phyloP scores from a whole-genome alignment of 2,888 invertebrate species.

The Epistrophe grossulariae region DNA sequence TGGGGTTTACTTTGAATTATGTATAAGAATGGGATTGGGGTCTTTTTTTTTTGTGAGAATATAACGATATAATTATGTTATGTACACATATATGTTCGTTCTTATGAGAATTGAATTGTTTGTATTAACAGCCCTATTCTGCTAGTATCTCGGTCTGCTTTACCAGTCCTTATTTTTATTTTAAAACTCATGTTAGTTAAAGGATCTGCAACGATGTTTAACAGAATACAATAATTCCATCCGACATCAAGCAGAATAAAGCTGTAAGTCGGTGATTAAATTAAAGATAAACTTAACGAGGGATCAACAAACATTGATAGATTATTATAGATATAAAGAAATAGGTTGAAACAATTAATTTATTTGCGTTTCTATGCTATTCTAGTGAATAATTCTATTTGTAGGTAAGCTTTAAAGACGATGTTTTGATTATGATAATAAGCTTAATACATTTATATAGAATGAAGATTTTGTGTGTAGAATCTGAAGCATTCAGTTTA shows the following conservation, averaged over 20 bases:
- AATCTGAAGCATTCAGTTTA: neutral
- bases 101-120: conserved; percentile 3
- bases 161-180: neutral
- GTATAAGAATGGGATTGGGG: conserved; percentile 28
- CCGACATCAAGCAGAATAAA: conserved; percentile 6
- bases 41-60: conserved; percentile 33
- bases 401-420: neutral
- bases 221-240: neutral
- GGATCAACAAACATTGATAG: conserved; percentile 11
- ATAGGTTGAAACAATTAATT: conserved; percentile 13
- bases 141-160: neutral
- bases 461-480: conserved; percentile 1
- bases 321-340: neutral
- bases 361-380: conserved; percentile 19
- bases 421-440: conserved; percentile 12
- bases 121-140: neutral
- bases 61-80: conserved; percentile 11
- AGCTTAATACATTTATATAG: neutral
- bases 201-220: neutral
- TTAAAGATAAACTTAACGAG: conserved; percentile 16
- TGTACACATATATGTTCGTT: conserved; percentile 1
- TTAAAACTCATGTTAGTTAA: neutral
- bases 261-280: neutral
- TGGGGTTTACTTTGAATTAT: conserved; percentile 33
- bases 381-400: conserved; percentile 15